A percentile compares a stretch with the other conserved stretches of the same genome.
These are phyloP conservation scores for Polydrusus pterygomalis DNA, from an alignment of 2,888 invertebrate species.

Conservation along the genomic window DNA sequence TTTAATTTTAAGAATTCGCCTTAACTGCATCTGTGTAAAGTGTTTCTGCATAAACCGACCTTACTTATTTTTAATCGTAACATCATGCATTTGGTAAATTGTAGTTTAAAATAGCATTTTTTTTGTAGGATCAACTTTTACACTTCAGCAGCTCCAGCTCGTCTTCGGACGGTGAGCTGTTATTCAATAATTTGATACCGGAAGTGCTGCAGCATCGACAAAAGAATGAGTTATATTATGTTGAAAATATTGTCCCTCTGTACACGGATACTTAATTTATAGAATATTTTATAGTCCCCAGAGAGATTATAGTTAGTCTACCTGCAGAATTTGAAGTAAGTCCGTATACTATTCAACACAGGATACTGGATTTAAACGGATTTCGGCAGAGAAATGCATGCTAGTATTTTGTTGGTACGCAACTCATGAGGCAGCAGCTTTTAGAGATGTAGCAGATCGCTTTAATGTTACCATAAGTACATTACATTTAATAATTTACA, in stretches of 20 bases:
- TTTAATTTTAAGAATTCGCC: no score
- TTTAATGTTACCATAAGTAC: constrained; percentile 56
- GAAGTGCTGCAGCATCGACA: constrained; percentile 17
- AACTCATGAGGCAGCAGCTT: constrained; percentile 56
- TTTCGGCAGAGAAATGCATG: constrained; percentile 34
- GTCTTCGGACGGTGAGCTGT: constrained; percentile 4
- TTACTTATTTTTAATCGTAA: no score
- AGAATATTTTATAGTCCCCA: constrained; percentile 43
- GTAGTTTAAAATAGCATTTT: background rate
- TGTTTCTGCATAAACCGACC: no score
- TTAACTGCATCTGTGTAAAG: no score
- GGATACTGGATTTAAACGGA: constrained; percentile 37
- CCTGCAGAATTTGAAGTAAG: constrained; percentile 39
- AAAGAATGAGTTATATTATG: constrained; percentile 41
- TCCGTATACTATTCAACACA: constrained; percentile 41
- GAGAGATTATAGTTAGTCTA: constrained; percentile 31
- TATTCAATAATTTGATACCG: constrained; percentile 1
- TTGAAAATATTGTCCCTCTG: constrained; percentile 27
- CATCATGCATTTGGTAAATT: no score
- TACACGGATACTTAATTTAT: constrained; percentile 35
- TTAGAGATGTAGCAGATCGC: constrained; percentile 57
- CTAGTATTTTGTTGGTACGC: constrained; percentile 54
- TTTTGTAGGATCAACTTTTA: background rate
- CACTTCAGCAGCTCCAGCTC: background rate
- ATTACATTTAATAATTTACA: constrained; percentile 50